A percentile compares a stretch with the other conserved stretches of the same genome.
These are phyloP conservation scores for Parnassius smintheus DNA, from an alignment of 2,888 invertebrate genomes.

Conservation along the genomic window DNA sequence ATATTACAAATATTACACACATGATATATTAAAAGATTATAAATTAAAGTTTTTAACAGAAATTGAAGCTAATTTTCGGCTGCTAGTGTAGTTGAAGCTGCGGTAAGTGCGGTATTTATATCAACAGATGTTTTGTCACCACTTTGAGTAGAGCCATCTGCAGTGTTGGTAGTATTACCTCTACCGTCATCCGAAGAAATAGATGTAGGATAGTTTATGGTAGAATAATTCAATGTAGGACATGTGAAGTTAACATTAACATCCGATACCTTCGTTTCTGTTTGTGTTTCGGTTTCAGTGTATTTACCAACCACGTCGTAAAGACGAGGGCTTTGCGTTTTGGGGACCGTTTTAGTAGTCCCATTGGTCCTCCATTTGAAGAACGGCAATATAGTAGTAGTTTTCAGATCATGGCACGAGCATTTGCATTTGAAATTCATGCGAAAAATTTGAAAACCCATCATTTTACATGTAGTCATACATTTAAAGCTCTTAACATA, in stretches of 20 bases:
- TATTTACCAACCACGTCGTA: conserved; percentile 41
- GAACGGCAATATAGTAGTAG: conserved; percentile 52
- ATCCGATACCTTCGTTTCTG: neutral
- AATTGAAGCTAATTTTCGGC: neutral
- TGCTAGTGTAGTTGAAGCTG: neutral
- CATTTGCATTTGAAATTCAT: conserved; percentile 54
- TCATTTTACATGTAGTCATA: conserved; percentile 60
- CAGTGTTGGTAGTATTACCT: neutral
- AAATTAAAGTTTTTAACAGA: neutral
- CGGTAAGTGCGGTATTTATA: neutral
- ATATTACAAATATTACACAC: too few relatives aligned
- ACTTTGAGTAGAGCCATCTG: neutral
- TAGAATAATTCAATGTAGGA: conserved; percentile 21
- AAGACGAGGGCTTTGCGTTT: conserved; percentile 49
- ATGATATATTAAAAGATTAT: too few relatives aligned
- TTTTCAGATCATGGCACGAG: conserved; percentile 58
- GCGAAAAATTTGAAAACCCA: conserved; percentile 56
- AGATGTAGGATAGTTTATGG: neutral
- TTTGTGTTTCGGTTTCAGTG: conserved; percentile 9
- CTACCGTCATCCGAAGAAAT: neutral
- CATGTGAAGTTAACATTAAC: conserved; percentile 15
- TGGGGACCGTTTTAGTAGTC: conserved; percentile 45
- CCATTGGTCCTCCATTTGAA: conserved; percentile 62
- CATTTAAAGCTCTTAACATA: conserved; percentile 59
- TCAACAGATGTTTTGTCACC: neutral